Base-by-base conservation (phyloP, 2,113 vertebrate genomes). In the Symphodus melops region DNA sequence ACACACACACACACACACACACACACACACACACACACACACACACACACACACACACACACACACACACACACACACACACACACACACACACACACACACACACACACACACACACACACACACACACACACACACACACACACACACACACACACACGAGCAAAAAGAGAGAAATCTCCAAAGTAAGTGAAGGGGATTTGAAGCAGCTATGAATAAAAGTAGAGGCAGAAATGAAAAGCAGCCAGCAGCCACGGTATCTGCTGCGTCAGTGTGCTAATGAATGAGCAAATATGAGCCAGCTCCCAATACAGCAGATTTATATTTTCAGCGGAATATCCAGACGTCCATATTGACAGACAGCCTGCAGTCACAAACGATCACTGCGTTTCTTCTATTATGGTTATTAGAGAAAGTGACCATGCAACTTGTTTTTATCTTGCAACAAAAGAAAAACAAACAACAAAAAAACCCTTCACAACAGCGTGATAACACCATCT, bases 221-320 rank as follows among this genome's bases (percentile, higher is more conserved):
- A 71, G 46, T 4, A 37, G 39, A 36, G 68, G 36, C 42, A 41
- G 54, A 75, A 79, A 80, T 72, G 75, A 89, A 88, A 88, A 78
- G 78, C 79, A 88, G 84, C 78, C 63, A 67, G 70, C 70, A 79
- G 78, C 68, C 49, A 79, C 51, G 1, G 69, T 81, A 81, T 80
- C 79, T 86, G 86, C 84, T 86, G 84, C 68, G 82, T 89, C 86
- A 84, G 82, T 81, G 63, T 75, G 61, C 84, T 85, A 89, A 88
- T 82, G 72, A 86, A 85, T 72, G 83, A 75, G 62, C 52, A 65
- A 79, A 83, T 55, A 80, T 73, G 55, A 82, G 82, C 69, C 83
- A 39, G 56, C 71, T 78, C 39, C 48, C 39, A 51, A 13, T 36
- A 72, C 75, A 55, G 82, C 83, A 63, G 65, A 75, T 63, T 69